Conservation (phyloP, 2,113 vertebrate species). For the Dolichotis patagonum region DNA sequence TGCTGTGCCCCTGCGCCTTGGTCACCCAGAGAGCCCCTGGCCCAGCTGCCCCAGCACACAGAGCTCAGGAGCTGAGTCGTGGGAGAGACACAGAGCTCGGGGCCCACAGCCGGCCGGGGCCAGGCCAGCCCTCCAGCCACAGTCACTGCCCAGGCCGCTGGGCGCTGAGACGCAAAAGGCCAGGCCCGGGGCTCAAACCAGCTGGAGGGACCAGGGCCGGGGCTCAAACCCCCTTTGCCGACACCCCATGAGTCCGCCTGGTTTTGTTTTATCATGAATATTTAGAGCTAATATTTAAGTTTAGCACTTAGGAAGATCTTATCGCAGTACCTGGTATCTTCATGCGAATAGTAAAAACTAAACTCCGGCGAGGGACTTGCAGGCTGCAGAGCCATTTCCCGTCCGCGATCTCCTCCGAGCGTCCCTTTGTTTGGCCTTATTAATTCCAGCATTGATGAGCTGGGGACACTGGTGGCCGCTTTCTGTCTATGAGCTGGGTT, state of each 20-base stretch:
- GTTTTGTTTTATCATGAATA: background rate
- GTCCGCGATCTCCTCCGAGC: accelerated
- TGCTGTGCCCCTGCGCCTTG: background rate
- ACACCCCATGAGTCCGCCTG: accelerated
- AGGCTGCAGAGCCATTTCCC: background rate
- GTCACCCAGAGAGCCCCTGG: accelerated
- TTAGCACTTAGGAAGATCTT: background rate
- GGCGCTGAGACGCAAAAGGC: background rate
- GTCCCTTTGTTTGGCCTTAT: background rate
- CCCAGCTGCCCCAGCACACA: accelerated
- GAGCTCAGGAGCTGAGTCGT: accelerated
- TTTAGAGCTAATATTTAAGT: background rate
- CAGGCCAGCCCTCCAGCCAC: accelerated
- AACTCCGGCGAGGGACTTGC: accelerated
- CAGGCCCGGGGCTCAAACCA: accelerated
- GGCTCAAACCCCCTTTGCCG: accelerated
- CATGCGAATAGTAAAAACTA: constrained; percentile 30
- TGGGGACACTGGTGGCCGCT: accelerated
- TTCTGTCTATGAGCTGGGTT: accelerated
- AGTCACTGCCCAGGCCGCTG: accelerated
- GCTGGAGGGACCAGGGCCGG: background rate
- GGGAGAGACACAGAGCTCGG: background rate
- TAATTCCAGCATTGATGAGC: background rate
- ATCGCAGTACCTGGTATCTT: background rate
- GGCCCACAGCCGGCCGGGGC: accelerated